Conservation (phyloP, 2,888 invertebrate species). For the Frankliniella intonsa region DNA sequence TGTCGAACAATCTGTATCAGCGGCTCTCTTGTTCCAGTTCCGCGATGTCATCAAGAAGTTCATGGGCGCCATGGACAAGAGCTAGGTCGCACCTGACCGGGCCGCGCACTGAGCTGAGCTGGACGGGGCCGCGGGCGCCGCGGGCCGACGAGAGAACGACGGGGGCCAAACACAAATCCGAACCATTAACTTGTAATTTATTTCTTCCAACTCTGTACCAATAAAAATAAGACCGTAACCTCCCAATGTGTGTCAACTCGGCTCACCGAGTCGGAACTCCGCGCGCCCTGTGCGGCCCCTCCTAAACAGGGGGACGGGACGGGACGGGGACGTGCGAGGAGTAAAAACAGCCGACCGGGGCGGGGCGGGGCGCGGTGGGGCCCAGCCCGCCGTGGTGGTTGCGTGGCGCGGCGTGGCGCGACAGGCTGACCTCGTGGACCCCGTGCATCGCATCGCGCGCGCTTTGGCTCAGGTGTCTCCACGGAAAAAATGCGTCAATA, state of each 20-base stretch:
- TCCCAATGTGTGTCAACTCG: too few species aligned
- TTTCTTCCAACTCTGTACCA: not conserved
- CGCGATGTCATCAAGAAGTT: constrained; percentile 14
- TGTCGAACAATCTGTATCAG: not conserved
- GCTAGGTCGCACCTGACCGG: not conserved
- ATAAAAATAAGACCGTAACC: too few species aligned
- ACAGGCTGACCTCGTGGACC: not conserved
- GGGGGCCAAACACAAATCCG: not conserved
- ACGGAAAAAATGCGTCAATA: too few species aligned
- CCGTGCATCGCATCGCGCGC: too few species aligned
- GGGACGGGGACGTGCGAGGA: not conserved
- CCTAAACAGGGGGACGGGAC: not conserved
- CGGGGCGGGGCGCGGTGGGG: not conserved
- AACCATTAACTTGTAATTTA: not conserved
- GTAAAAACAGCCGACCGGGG: not conserved
- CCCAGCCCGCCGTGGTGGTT: not conserved
- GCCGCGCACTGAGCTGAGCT: not conserved
- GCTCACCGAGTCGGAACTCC: too few species aligned
- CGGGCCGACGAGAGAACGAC: not conserved
- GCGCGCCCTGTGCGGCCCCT: too few species aligned
- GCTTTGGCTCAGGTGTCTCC: too few species aligned
- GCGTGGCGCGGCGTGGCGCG: not conserved
- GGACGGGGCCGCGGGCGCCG: not conserved
- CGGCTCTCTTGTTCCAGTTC: not conserved
- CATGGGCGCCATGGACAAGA: not conserved